Evolutionary conservation across 2,888 invertebrate genomes (phyloP).

Genomic region (Aleiodes testaceus): DNA sequence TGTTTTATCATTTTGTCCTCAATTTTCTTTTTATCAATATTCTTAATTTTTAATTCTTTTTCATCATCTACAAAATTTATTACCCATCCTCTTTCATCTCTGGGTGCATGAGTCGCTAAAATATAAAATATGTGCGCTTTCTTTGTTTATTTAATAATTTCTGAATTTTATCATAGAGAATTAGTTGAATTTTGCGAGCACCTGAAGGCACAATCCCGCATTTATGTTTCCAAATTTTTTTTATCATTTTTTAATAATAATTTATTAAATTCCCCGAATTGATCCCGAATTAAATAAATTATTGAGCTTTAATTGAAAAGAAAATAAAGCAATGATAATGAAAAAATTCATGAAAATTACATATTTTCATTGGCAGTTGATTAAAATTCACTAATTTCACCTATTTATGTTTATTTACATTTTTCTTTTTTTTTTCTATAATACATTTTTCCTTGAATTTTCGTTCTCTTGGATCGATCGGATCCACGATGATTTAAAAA

Average conservation of each 20-base stretch:
- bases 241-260: slow-evolving; percentile 29
- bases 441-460: slow-evolving; percentile 15
- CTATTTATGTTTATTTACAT: slow-evolving; percentile 32
- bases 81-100: slow-evolving; percentile 16
- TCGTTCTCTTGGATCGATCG: slow-evolving; percentile 1
- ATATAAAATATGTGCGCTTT: slow-evolving; percentile 51
- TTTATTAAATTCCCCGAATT: slow-evolving; percentile 11
- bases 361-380: slow-evolving; percentile 7
- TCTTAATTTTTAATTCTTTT: not conserved
- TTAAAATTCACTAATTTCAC: slow-evolving; percentile 18
- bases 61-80: not conserved
- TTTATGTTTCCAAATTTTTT: slow-evolving; percentile 7
- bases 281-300: slow-evolving; percentile 25
- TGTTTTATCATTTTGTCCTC: not conserved
- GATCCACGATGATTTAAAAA: not conserved
- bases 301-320: slow-evolving; percentile 15
- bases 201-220: too few species aligned
- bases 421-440: slow-evolving; percentile 6
- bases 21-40: not conserved
- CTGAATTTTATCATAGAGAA: slow-evolving; percentile 12
- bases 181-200: too few species aligned
- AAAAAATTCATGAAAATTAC: not conserved
- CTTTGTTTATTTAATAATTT: slow-evolving; percentile 33
- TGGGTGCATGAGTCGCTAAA: slow-evolving; percentile 44
- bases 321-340: slow-evolving; percentile 11